phyloP scores from a whole-genome alignment of 2,113 vertebrate species.

The Chunga burmeisteri region DNA sequence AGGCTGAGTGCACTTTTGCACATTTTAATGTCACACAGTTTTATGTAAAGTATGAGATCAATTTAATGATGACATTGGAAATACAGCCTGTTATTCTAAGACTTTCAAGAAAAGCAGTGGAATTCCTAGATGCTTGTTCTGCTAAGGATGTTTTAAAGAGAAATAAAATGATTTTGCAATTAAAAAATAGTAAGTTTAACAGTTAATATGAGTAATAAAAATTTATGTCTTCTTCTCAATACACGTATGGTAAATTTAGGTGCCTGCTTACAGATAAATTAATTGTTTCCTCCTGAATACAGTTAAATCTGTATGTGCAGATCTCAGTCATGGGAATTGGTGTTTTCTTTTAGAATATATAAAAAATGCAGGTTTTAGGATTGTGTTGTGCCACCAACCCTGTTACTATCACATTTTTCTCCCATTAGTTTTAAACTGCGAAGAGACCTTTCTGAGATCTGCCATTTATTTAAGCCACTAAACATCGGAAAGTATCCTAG shows the following conservation, averaged over 20 bases:
- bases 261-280: neutral
- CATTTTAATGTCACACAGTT: neutral
- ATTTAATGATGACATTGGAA: neutral
- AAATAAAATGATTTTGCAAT: neutral
- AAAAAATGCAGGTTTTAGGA: neutral
- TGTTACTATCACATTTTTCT: neutral
- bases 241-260: neutral
- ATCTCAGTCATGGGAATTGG: neutral
- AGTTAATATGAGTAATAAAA: neutral
- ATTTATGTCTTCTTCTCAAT: neutral
- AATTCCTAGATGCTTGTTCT: neutral
- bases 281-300: neutral
- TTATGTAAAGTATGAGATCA: neutral
- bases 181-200: neutral
- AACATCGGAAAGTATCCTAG: neutral
- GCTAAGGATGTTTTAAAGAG: neutral
- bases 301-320: neutral
- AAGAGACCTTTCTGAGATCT: neutral
- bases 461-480: slow-evolving; percentile 11
- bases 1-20: neutral
- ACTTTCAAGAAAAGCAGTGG: neutral
- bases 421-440: neutral
- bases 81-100: neutral
- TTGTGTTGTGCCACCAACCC: neutral
- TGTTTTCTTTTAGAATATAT: neutral